A percentile compares a stretch with the other conserved stretches of the same genome.
Evolutionary conservation across 2,113 vertebrate genomes (phyloP).

Genomic region (Recurvirostra avosetta): DNA sequence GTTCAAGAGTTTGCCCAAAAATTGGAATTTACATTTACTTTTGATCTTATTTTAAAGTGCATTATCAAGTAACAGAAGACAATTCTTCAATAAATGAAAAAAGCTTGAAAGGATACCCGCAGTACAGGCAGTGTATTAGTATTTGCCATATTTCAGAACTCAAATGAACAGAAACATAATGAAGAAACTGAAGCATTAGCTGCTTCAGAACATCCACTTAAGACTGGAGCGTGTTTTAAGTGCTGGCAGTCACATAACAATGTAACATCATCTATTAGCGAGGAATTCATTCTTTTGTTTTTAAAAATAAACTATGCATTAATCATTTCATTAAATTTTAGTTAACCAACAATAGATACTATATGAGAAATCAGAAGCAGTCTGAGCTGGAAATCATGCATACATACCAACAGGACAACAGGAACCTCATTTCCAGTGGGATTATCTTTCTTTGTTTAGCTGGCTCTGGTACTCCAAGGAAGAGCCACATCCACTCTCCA

Average conservation of each 20-base stretch:
- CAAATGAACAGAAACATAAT: background rate
- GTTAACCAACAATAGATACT: background rate
- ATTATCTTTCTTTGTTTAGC: background rate
- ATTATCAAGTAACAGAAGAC: background rate
- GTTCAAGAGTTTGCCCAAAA: background rate
- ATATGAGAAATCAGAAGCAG: slow-evolving; percentile 21
- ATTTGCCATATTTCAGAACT: background rate
- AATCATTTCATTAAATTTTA: slow-evolving; percentile 49
- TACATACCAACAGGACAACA: background rate
- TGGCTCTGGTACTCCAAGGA: background rate
- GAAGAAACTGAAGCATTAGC: background rate
- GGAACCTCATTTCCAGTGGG: background rate
- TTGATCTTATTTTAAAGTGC: background rate
- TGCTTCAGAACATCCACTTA: background rate
- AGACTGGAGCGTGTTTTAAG: background rate
- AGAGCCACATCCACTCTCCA: background rate
- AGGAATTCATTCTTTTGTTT: background rate
- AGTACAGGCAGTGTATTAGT: background rate
- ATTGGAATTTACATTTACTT: background rate
- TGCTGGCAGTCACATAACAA: background rate
- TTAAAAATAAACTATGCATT: slow-evolving; percentile 2
- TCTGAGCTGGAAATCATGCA: background rate
- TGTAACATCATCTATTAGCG: background rate
- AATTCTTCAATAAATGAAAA: background rate
- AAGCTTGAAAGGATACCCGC: background rate